Evolutionary conservation across 2,888 invertebrate genomes (phyloP), one percentile per base, ranked within the genome.

Genomic region (Cerastoderma edule): DNA sequence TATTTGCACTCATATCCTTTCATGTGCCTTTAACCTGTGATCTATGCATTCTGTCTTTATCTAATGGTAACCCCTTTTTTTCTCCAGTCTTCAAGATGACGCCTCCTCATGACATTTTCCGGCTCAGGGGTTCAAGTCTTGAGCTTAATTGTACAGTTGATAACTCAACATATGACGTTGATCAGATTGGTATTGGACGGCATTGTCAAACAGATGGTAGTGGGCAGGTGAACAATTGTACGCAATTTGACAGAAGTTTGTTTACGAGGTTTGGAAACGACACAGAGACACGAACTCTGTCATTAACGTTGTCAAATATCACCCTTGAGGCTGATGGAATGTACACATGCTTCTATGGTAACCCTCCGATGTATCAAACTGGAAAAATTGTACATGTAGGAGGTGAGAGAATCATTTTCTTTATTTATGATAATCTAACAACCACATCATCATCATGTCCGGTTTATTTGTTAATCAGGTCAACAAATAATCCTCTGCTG

Each of bases 31-130:
- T n/a, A n/a, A n/a, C n/a, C n/a, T n/a, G n/a, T n/a, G n/a, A n/a
- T n/a, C n/a, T n/a, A n/a, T n/a, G n/a, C n/a, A n/a, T n/a, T n/a
- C n/a, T n/a, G n/a, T n/a, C n/a, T n/a, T n/a, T n/a, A n/a, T n/a
- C n/a, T n/a, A n/a, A n/a, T n/a, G n/a, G n/a, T n/a, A n/a, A n/a
- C n/a, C n/a, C n/a, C n/a, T n/a, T n/a, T 28, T 57, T 8, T 60
- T 3, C 39, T 60, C 27, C 60, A 60, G 60, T 10, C 5, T 60
- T 60, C 24, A 32, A 39, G 10, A 60, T 60, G 6, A 39, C 33
- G 3, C 60, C 60, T 39, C 10, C 28, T 22, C 24, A 27, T 22
- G 60, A 60, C 35, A 39, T 60, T 13, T 33, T 33, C 24, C 30
- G 35, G 10, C 24, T 60, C 6, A 39, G 39, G 2, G 60, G 60